Evolutionary conservation across 2,797 vertebrate species (phyloP).

Genomic region (Anabas testudineus): DNA sequence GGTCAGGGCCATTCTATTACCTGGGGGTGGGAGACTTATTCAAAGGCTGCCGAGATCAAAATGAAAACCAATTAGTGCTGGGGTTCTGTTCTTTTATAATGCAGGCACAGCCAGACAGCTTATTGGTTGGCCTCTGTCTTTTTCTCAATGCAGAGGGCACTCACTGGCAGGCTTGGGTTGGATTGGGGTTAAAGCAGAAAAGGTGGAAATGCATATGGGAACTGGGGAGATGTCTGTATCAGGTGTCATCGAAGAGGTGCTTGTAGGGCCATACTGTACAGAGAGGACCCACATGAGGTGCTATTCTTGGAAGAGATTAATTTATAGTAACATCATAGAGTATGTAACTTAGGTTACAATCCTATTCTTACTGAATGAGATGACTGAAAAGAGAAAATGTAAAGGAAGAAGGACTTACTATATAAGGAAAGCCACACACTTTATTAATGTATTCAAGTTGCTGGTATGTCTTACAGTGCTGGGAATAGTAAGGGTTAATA

Average conservation of each 20-base stretch:
- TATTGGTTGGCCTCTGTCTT: conserved; percentile 54
- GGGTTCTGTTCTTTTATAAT: conserved; percentile 70
- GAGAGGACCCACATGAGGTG: conserved; percentile 15
- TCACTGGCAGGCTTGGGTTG: conserved; percentile 29
- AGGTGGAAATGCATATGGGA: conserved; percentile 34
- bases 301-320: conserved; percentile 7
- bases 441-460: too few relatives aligned
- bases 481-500: too few relatives aligned
- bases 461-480: too few relatives aligned
- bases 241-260: conserved; percentile 28
- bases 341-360: conserved; percentile 5
- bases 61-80: conserved; percentile 79
- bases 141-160: conserved; percentile 36
- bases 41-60: conserved; percentile 74
- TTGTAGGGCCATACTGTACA: conserved; percentile 26
- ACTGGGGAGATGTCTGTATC: conserved; percentile 14
- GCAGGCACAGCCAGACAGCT: conserved; percentile 39
- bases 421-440: too few relatives aligned
- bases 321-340: conserved; percentile 10
- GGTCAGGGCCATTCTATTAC: conserved; percentile 70
- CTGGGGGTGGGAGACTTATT: conserved; percentile 68
- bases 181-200: conserved; percentile 52
- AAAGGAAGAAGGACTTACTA: background rate
- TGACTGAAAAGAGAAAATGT: background rate
- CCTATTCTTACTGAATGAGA: background rate